These are phyloP conservation scores for Hippocampus guttulatus DNA, from an alignment of 2,113 vertebrate genomes.

Conservation along the genomic window DNA sequence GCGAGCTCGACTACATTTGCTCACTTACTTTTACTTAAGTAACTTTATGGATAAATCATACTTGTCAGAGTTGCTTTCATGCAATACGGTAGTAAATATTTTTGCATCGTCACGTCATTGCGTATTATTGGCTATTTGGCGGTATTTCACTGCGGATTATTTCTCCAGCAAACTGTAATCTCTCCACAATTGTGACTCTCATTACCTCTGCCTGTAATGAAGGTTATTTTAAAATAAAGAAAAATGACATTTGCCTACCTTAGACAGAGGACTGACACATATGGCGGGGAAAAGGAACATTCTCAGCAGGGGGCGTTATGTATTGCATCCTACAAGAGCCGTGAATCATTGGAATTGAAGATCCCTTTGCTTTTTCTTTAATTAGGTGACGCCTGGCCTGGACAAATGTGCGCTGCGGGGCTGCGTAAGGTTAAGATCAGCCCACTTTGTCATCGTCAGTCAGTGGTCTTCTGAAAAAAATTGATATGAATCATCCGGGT, in stretches of 20 bases:
- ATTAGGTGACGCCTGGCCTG: slow-evolving; percentile 48
- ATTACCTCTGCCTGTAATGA: not conserved
- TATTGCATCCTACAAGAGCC: slow-evolving; percentile 30
- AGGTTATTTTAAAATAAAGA: not conserved
- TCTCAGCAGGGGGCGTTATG: slow-evolving; percentile 20
- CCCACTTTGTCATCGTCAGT: slow-evolving; percentile 48
- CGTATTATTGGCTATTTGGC: too few species aligned
- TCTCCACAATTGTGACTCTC: too few species aligned
- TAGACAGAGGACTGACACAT: slow-evolving; percentile 26
- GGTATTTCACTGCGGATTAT: too few species aligned
- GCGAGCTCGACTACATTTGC: not conserved
- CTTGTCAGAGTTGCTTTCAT: not conserved
- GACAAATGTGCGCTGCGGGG: slow-evolving; percentile 47
- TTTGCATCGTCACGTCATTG: too few species aligned
- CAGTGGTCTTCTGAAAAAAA: slow-evolving; percentile 49
- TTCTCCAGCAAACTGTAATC: too few species aligned
- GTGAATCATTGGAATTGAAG: slow-evolving; percentile 40
- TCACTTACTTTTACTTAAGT: not conserved
- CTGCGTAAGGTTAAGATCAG: slow-evolving; percentile 45
- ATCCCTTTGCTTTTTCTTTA: slow-evolving; percentile 23
- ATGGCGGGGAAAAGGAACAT: slow-evolving; percentile 25
- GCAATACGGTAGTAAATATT: too few species aligned
- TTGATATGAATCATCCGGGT: slow-evolving; percentile 49
- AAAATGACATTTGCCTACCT: slow-evolving; percentile 6
- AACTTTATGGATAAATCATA: not conserved